Percentiles rank a stretch among this genome's conserved stretches.
Evolutionary conservation across 64 coral and sea anemone species (phyloP).

Genomic region (Montipora efflorescens): DNA sequence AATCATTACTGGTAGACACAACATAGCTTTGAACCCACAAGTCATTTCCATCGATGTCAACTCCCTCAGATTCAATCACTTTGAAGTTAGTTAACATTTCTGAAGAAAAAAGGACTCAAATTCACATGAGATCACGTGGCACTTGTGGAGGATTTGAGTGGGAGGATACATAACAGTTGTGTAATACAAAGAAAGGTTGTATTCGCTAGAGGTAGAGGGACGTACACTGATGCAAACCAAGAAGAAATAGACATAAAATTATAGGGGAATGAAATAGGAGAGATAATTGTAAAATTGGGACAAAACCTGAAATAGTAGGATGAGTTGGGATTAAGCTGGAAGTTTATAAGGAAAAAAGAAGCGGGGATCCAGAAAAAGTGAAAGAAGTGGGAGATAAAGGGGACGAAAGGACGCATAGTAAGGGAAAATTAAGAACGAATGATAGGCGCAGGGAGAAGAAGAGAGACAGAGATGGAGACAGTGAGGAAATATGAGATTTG

Average conservation of each 20-base stretch:
- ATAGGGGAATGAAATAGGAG: too few species aligned
- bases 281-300: background rate
- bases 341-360: background rate
- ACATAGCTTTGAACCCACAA: background rate
- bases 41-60: background rate
- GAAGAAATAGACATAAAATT: too few species aligned
- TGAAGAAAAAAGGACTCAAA: background rate
- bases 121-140: too few species aligned
- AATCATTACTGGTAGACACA: conserved; percentile 1
- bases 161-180: too few species aligned
- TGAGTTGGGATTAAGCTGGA: background rate
- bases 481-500: too few species aligned
- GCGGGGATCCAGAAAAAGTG: background rate
- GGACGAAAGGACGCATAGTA: too few species aligned
- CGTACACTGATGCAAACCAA: too few species aligned
- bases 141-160: too few species aligned
- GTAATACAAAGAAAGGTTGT: background rate
- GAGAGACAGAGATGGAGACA: background rate
- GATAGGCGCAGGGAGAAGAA: background rate
- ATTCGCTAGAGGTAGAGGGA: background rate
- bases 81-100: background rate
- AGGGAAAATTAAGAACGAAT: background rate
- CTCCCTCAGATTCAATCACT: conserved; percentile 16
- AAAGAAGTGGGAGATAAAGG: too few species aligned
- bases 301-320: background rate